Evolutionary conservation across 2,797 vertebrate genomes (phyloP).

Genomic region (Anguilla obscura): DNA sequence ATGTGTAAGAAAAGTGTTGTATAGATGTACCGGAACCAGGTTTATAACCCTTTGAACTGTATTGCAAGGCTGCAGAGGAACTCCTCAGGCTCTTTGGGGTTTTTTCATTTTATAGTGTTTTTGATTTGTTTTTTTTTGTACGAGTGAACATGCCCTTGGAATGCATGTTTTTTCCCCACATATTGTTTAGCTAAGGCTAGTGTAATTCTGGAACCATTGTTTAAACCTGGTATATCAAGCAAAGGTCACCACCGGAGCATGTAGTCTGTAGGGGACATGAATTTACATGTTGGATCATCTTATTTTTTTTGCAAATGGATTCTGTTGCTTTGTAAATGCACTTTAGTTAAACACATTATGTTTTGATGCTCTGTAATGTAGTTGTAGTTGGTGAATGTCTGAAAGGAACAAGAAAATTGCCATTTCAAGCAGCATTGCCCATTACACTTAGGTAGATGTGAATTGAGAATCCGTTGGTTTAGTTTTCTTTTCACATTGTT

Average conservation of each 20-base stretch:
- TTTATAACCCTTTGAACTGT: neutral
- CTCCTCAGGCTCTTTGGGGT: neutral
- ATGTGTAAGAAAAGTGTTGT: neutral
- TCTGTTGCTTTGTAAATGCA: constrained; percentile 15
- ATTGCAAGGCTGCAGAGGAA: constrained; percentile 39
- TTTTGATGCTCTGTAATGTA: neutral
- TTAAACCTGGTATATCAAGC: neutral
- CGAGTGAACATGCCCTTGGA: constrained; percentile 35
- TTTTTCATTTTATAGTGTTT: neutral
- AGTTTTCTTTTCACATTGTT: neutral
- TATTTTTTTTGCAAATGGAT: neutral
- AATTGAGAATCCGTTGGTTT: neutral
- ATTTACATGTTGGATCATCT: neutral
- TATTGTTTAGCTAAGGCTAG: neutral
- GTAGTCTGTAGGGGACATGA: neutral
- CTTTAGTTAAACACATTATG: neutral
- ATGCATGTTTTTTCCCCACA: constrained; percentile 22
- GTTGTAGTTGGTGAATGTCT: neutral
- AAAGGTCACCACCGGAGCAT: neutral
- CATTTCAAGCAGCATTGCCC: neutral
- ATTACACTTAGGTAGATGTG: constrained; percentile 4
- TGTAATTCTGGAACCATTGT: constrained; percentile 13
- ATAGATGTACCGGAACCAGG: neutral
- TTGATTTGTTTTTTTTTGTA: constrained; percentile 35
- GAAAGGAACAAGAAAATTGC: neutral